Evolutionary conservation across 2,888 invertebrate genomes (phyloP).

Genomic region (Diaphora mendica): DNA sequence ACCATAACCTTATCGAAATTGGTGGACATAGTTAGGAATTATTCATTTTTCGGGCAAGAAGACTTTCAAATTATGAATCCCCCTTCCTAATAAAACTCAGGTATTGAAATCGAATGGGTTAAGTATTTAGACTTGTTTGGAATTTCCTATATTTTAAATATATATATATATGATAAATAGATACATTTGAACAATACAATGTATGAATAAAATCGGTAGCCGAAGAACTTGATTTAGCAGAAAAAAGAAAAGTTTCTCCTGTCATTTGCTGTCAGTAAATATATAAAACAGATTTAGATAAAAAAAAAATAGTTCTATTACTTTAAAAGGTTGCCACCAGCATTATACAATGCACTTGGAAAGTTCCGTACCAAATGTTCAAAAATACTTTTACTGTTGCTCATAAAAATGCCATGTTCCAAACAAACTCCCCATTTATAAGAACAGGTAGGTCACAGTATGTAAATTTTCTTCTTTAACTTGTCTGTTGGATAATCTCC

Average conservation of each 20-base stretch:
- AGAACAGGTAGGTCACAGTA: conserved; percentile 14
- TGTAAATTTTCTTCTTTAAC: conserved; percentile 12
- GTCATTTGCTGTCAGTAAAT: no score
- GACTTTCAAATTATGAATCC: neutral
- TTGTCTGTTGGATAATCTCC: conserved; percentile 10
- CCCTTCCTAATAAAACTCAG: neutral
- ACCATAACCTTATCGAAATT: neutral
- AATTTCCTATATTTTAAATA: neutral
- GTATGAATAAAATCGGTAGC: no score
- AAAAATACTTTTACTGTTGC: neutral
- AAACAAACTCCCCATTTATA: conserved; percentile 17
- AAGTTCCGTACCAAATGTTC: no score
- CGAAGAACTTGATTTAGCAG: no score
- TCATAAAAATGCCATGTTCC: neutral
- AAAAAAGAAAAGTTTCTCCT: no score
- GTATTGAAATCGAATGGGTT: neutral
- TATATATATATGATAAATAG: no score
- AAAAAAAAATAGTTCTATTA: neutral
- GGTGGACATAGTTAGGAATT: neutral
- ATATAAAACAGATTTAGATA: neutral
- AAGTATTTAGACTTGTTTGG: neutral
- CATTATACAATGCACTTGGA: neutral
- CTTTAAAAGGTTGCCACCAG: neutral
- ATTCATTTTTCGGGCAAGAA: neutral
- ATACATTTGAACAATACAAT: no score